phyloP scores from a whole-genome alignment of 1,140 invertebrate species.

The Meteorus sp. region DNA sequence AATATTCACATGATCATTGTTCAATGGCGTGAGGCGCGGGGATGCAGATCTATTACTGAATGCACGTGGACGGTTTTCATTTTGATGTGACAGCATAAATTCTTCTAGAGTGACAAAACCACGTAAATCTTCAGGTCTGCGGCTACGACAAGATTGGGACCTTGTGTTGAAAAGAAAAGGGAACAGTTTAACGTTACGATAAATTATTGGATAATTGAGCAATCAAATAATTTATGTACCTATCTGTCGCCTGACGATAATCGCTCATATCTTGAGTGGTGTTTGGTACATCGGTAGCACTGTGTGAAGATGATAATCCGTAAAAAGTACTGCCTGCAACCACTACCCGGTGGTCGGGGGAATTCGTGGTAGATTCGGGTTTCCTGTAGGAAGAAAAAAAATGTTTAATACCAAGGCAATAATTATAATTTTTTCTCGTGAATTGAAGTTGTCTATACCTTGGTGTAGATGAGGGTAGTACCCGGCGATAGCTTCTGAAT shows the following conservation, averaged over 20 bases:
- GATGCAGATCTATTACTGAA: constrained; percentile 30
- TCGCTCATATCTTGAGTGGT: constrained; percentile 45
- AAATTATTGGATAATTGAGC: too few species aligned
- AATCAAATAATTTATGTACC: constrained; percentile 26
- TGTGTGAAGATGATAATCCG: constrained; percentile 44
- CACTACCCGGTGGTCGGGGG: constrained; percentile 45
- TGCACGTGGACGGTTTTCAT: constrained; percentile 63
- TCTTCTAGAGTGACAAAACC: constrained; percentile 71
- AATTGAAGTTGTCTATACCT: constrained; percentile 28
- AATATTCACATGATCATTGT: constrained; percentile 45
- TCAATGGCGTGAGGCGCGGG: constrained; percentile 34
- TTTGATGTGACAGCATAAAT: constrained; percentile 73
- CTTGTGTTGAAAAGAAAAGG: constrained; percentile 19
- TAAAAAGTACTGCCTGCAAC: constrained; percentile 53
- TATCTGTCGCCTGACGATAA: constrained; percentile 46
- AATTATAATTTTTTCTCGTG: not conserved
- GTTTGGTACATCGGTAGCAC: constrained; percentile 41
- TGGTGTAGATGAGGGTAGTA: constrained; percentile 52
- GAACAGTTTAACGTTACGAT: too few species aligned
- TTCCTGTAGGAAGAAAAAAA: constrained; percentile 33
- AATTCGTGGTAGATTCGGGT: constrained; percentile 36
- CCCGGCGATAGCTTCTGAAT: constrained; percentile 73
- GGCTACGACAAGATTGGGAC: constrained; percentile 27
- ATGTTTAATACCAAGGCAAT: not conserved
- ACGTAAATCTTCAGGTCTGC: constrained; percentile 51